phyloP scores from a whole-genome alignment of 2,113 vertebrate genomes.

The Cynopterus brachyotis region DNA sequence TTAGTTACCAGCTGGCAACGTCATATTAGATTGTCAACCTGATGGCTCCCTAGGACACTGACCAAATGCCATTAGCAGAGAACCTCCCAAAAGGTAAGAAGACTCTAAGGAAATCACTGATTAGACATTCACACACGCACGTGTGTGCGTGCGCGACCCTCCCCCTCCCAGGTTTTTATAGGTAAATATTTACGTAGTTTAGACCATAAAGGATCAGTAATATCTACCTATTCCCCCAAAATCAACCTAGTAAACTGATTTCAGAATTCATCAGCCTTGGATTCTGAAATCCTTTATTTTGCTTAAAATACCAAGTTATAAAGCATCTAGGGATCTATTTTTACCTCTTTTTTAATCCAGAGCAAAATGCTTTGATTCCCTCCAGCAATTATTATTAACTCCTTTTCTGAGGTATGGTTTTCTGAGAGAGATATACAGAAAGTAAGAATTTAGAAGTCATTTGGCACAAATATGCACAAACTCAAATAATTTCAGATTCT shows the following conservation, averaged over 20 bases:
- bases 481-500: neutral
- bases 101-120: neutral
- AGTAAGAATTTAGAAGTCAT: neutral
- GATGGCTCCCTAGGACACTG: neutral
- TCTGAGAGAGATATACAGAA: conserved; percentile 57
- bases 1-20: neutral
- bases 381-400: conserved; percentile 71
- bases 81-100: neutral
- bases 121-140: neutral
- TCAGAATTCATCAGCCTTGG: conserved; percentile 1
- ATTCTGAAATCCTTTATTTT: neutral
- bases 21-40: neutral
- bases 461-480: neutral
- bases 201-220: neutral
- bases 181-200: neutral
- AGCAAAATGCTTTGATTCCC: conserved; percentile 73
- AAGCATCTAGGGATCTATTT: neutral
- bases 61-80: neutral
- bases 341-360: conserved; percentile 68
- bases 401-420: conserved; percentile 40
- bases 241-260: neutral
- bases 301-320: neutral
- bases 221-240: neutral
- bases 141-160: too few species aligned
- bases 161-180: neutral